These are phyloP conservation scores for Polyergus mexicanus DNA, from an alignment of 1,140 invertebrate genomes.

Conservation along the genomic window DNA sequence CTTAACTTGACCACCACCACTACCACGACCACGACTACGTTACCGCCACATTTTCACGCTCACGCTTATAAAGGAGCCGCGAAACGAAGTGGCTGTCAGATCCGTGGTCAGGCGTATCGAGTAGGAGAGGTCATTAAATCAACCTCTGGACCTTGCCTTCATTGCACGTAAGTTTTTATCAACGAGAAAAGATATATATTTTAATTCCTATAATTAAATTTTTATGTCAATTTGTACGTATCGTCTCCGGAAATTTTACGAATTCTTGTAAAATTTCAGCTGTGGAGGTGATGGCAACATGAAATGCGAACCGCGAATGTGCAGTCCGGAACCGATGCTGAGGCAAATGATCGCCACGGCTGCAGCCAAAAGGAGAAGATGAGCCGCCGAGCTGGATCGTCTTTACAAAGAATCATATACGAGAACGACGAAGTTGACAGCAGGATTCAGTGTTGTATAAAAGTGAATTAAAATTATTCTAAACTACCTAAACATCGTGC, in stretches of 20 bases:
- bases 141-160: slow-evolving; percentile 95
- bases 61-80: slow-evolving; percentile 92
- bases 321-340: slow-evolving; percentile 95
- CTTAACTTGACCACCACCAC: slow-evolving; percentile 94
- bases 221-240: background rate
- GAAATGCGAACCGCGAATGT: slow-evolving; percentile 96
- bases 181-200: slow-evolving; percentile 11
- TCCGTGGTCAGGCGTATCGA: slow-evolving; percentile 93
- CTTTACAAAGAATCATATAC: slow-evolving; percentile 49
- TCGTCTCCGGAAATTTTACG: slow-evolving; percentile 6
- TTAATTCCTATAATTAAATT: slow-evolving; percentile 4
- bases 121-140: slow-evolving; percentile 94
- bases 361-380: slow-evolving; percentile 91
- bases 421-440: slow-evolving; percentile 58
- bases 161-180: slow-evolving; percentile 94
- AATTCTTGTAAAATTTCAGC: slow-evolving; percentile 86
- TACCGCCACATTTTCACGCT: slow-evolving; percentile 93
- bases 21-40: slow-evolving; percentile 94
- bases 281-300: slow-evolving; percentile 96
- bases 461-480: slow-evolving; percentile 85
- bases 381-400: slow-evolving; percentile 83
- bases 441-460: slow-evolving; percentile 83
- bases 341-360: slow-evolving; percentile 94
- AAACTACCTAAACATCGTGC: slow-evolving; percentile 83
- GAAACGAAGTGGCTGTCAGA: slow-evolving; percentile 92